These are phyloP conservation scores for Phengaris alcon DNA, from an alignment of 2,888 invertebrate genomes.

Conservation along the genomic window DNA sequence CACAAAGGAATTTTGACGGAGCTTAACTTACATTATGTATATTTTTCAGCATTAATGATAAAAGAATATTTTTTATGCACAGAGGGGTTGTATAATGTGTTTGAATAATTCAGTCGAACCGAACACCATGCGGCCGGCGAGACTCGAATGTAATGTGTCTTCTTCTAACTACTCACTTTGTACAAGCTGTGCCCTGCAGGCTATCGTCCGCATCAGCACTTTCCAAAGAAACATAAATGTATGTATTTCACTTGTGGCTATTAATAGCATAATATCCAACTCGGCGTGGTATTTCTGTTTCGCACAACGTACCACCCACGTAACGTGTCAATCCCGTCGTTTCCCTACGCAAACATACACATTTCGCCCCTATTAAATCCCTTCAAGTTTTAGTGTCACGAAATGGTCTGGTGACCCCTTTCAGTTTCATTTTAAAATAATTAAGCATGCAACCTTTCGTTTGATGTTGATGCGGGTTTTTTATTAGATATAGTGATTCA, in stretches of 20 bases:
- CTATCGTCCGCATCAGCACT: background rate
- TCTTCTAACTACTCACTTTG: background rate
- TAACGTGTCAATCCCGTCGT: slow-evolving; percentile 2
- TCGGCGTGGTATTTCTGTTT: background rate
- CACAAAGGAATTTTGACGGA: background rate
- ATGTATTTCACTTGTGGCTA: background rate
- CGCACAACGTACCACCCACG: background rate
- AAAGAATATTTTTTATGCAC: background rate
- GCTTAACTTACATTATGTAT: background rate
- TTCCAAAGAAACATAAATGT: background rate
- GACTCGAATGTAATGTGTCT: background rate
- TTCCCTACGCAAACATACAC: background rate
- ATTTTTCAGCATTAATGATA: slow-evolving; percentile 4
- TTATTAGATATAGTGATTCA: no score
- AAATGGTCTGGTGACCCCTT: background rate
- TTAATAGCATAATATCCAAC: background rate
- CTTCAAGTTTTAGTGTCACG: slow-evolving; percentile 11
- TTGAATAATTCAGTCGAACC: slow-evolving; percentile 18
- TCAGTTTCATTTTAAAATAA: background rate
- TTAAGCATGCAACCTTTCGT: background rate
- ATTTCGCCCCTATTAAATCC: background rate
- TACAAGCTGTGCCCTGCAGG: background rate
- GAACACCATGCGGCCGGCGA: background rate
- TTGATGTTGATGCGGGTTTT: no score
- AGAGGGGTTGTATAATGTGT: slow-evolving; percentile 16